These are phyloP conservation scores for Chrysina gloriosa DNA, from an alignment of 2,888 invertebrate genomes.

Conservation along the genomic window DNA sequence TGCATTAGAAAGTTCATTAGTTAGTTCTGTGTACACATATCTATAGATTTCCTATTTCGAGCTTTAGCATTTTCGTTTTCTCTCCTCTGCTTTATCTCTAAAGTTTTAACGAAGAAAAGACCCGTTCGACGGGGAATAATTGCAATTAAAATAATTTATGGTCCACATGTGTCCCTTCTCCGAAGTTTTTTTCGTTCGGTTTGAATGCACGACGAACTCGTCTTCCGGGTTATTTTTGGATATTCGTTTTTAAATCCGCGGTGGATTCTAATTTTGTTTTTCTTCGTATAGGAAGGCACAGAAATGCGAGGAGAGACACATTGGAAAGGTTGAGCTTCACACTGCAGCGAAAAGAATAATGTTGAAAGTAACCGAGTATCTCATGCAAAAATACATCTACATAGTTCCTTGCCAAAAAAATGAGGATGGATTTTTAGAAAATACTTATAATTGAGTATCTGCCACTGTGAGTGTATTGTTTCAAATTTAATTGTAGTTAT, in stretches of 20 bases:
- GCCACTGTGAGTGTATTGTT: no score
- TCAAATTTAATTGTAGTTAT: no score
- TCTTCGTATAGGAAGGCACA: constrained; percentile 13
- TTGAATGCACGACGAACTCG: neutral
- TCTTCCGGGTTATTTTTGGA: constrained; percentile 31
- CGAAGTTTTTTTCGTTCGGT: neutral
- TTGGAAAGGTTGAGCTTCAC: no score
- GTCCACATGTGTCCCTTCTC: constrained; percentile 12
- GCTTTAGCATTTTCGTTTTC: neutral
- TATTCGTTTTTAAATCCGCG: constrained; percentile 22
- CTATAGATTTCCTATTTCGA: neutral
- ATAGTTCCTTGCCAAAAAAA: no score
- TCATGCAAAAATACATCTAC: no score
- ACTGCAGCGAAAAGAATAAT: no score
- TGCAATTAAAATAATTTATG: constrained; percentile 37
- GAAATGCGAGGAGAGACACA: no score
- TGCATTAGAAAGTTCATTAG: constrained; percentile 28
- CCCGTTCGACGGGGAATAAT: constrained; percentile 16
- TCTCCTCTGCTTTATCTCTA: neutral
- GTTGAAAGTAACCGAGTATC: no score
- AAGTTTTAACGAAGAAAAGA: constrained; percentile 17
- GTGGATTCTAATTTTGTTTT: constrained; percentile 10
- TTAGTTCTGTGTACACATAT: neutral
- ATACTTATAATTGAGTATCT: no score
- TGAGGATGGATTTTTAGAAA: no score